Conservation (phyloP, 2,113 vertebrate species). For the Mormyrus lacerda region DNA sequence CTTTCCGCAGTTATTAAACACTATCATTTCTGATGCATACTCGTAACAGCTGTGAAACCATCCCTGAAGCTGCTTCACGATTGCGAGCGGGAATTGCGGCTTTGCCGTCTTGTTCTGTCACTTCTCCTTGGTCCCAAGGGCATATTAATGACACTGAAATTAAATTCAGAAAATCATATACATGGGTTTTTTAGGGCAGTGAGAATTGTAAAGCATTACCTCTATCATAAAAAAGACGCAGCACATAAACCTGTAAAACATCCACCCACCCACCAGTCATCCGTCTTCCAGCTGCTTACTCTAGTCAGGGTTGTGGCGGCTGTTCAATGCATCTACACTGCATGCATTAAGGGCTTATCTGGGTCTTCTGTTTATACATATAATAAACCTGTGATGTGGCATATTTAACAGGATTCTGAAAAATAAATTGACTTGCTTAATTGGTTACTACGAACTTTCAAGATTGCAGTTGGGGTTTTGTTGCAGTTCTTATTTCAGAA, state of each 20-base stretch:
- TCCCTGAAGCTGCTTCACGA: conserved; percentile 11
- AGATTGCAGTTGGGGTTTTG: not conserved
- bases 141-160: conserved; percentile 6
- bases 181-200: not conserved
- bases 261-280: not conserved
- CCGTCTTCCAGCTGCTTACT: not conserved
- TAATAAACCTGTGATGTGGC: not conserved
- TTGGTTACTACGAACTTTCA: not conserved
- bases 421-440: not conserved
- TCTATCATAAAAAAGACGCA: not conserved
- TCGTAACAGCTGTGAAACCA: conserved; percentile 11
- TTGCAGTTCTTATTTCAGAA: not conserved
- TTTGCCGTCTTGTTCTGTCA: conserved; percentile 22
- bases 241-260: not conserved
- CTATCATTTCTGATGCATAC: not conserved
- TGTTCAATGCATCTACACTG: not conserved
- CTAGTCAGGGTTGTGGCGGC: not conserved
- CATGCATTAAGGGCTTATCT: not conserved
- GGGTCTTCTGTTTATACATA: not conserved
- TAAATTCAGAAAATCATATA: conserved; percentile 9
- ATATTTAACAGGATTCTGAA: not conserved
- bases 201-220: not conserved
- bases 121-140: conserved; percentile 23
- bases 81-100: not conserved
- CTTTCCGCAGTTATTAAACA: not conserved